Evolutionary conservation across 2,888 invertebrate genomes (phyloP), one percentile per base, ranked within the genome.

Genomic region (Pseudococcus viburni): DNA sequence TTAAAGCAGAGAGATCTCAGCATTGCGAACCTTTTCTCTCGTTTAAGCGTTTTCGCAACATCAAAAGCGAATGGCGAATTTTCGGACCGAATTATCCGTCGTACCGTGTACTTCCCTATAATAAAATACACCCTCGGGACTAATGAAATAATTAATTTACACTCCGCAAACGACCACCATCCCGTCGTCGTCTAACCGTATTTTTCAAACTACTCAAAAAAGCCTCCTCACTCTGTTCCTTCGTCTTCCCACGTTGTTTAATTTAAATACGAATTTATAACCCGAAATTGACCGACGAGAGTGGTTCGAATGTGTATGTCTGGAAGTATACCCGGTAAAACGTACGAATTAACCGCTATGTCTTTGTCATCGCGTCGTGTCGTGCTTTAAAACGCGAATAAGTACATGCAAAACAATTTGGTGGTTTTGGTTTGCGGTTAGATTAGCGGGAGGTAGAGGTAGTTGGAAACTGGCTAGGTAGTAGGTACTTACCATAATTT

Each of bases 401-500:
- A 11, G 15, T 51, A 15, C 0, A 51, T 12, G 12, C 12, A 15
- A 15, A 15, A 51, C 48, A 51, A 51, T 51, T 51, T 15, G 12
- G 15, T 33, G 12, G 48, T 51, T 51, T 51, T 15, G 15, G 15
- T 51, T 51, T 15, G 48, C 11, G 48, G 48, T 51, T 51, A 51
- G 48, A 12, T 51, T 46, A 46, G 46, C 4, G 2, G 5, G 12
- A 46, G 46, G 46, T 46, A 33, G 3, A 42, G 42, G 48, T 51
- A 42, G 48, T 0, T 11, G 64, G 64, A 22, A 9, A 19, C n/a
- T n/a, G n/a, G 11, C 8, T 59, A 59, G 19, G 59, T 19, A 22
- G 11, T 33, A 33, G n/a, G 22, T 12, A 92, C 93, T 93, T 91
- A 94, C 94, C 94, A 94, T 90, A 94, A 94, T 91, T 93, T 93